Evolutionary conservation across 92 coral and sea anemone genomes (phyloP).

Genomic region (Metridium senile): DNA sequence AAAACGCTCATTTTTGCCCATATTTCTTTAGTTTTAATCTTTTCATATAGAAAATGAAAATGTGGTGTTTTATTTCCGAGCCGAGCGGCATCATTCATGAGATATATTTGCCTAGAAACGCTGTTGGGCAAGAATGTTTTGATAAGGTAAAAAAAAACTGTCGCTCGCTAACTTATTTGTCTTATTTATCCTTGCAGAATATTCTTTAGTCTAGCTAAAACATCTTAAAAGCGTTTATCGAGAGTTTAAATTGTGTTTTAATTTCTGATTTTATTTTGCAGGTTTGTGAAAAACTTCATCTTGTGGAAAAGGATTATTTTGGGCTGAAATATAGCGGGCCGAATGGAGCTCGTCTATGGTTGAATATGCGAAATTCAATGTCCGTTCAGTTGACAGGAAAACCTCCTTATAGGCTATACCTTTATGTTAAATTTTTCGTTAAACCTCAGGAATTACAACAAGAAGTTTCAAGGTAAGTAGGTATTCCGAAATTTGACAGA

Average conservation of each 20-base stretch:
- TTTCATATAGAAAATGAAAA: constrained; percentile 4
- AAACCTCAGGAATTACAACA: constrained; percentile 99
- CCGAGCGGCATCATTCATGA: constrained; percentile 98
- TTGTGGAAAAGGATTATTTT: constrained; percentile 93
- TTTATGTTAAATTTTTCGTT: constrained; percentile 95
- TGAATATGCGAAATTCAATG: constrained; percentile 90
- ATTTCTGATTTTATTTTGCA: constrained; percentile 16
- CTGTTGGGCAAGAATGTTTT: constrained; percentile 97
- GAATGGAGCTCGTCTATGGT: constrained; percentile 87
- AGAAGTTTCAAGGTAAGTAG: constrained; percentile 93
- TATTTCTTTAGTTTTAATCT: background rate
- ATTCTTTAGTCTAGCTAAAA: too few species aligned
- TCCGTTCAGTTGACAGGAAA: constrained; percentile 91
- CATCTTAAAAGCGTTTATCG: background rate
- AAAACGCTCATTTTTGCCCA: background rate
- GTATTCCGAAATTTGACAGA: constrained; percentile 20
- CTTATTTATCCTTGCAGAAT: too few species aligned
- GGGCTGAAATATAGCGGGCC: constrained; percentile 91
- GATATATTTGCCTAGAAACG: constrained; percentile 81
- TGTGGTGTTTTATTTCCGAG: constrained; percentile 97
- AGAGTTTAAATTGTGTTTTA: background rate
- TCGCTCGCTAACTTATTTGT: too few species aligned
- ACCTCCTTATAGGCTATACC: constrained; percentile 90
- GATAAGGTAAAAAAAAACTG: constrained; percentile 96
- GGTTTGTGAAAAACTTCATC: constrained; percentile 94